Conservation (phyloP, 1,140 invertebrate genomes). For the Monomorium pharaonis region DNA sequence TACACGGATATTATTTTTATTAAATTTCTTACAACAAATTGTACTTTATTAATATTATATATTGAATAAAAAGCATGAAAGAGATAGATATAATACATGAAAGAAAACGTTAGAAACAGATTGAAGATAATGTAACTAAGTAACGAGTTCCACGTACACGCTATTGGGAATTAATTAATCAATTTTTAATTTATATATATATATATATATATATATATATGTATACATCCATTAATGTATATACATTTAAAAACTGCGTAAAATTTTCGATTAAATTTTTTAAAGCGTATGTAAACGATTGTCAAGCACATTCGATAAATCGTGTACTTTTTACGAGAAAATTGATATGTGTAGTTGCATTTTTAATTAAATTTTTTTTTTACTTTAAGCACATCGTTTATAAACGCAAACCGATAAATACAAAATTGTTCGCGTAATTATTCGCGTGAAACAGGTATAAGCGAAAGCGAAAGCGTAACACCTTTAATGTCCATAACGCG, state of each 20-base stretch:
- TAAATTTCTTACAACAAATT: background rate
- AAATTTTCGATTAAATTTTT: background rate
- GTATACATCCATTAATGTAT: background rate
- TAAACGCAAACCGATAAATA: background rate
- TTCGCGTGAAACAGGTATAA: background rate
- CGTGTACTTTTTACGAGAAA: background rate
- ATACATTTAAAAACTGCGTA: background rate
- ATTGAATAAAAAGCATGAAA: background rate
- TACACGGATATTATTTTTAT: background rate
- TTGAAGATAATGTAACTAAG: constrained; percentile 27
- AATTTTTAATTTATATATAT: background rate
- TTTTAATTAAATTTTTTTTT: background rate
- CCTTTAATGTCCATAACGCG: background rate
- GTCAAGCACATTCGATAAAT: background rate
- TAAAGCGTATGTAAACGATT: background rate
- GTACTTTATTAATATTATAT: background rate
- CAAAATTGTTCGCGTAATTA: background rate
- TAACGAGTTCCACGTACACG: background rate
- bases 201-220: background rate
- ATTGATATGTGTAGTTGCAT: background rate
- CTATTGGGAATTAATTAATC: constrained; percentile 9
- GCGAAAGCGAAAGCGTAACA: constrained; percentile 30
- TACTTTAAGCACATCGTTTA: background rate
- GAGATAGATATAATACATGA: background rate
- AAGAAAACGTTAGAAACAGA: background rate